Base-by-base conservation (phyloP, 37 sponge, comb jelly and placozoan species). In the Eunapius fragilis region DNA sequence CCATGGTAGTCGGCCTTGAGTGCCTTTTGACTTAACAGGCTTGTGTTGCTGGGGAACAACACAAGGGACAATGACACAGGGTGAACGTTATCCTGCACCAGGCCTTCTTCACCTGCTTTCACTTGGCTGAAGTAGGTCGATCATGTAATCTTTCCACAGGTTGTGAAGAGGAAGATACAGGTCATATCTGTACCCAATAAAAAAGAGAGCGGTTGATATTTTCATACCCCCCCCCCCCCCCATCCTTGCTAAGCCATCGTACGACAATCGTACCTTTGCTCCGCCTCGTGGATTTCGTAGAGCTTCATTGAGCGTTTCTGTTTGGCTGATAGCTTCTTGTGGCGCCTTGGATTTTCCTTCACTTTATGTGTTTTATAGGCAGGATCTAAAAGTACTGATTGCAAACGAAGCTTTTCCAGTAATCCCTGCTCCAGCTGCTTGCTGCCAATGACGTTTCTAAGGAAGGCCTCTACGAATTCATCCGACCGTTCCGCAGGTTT, bases 1-100 rank as follows among this genome's bases (percentile, higher is more conserved):
- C 97, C 97, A 77, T 96, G 97, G 35, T 76, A 89, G 32, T 96
- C 97, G 47, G 97, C 97, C 73, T 92, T 96, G n/a, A 82, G 47
- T 25, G 92, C 79, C 33, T 86, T 95, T 84, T 84, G 84, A 27
- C 81, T 77, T 37, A 92, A 67, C 67, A 77, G 81, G 36, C 37
- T 23, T 68, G 74, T 70, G 12, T 69, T 69, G 12, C 69, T 35
- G 26, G 37, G 32, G 31, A 70, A 70, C 31, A 47, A 48, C 14
- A 27, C 2, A 28, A 36, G 38, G n/a, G 9, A 78, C 48, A 78
- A 2, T 48, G 25, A 67, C 1, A 19, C 37, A 7, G n/a, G 37
- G 11, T 69, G 14, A 69, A 38, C 2, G 31, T 33, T 25, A 2
- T 33, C 2, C 12, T 14, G 1, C 14, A 33, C 28, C 25, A n/a